Percentiles rank a stretch among this genome's conserved stretches.
These are phyloP conservation scores for Steinernema feltiae DNA, from an alignment of 1,140 invertebrate species.

Conservation along the genomic window DNA sequence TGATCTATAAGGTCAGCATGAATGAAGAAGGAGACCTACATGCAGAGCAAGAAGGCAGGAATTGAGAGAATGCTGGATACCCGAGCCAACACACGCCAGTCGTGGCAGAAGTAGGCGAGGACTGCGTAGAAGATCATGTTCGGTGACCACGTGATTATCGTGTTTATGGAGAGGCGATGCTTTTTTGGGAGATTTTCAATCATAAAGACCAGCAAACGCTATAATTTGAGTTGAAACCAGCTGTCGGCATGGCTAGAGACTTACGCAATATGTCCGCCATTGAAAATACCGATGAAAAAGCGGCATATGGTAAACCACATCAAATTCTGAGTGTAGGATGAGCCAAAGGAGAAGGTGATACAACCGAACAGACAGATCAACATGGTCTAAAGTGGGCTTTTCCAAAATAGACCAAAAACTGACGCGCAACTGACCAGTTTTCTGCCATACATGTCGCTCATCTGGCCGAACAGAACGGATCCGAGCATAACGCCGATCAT, in stretches of 20 bases:
- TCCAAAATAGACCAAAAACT: not conserved
- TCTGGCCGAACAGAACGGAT: conserved; percentile 34
- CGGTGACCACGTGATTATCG: conserved; percentile 34
- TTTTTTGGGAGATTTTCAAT: conserved; percentile 39
- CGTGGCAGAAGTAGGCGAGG: not conserved
- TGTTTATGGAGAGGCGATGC: conserved; percentile 39
- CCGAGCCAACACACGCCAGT: conserved; percentile 9
- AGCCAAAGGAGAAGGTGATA: conserved; percentile 20
- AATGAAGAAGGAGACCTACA: not conserved
- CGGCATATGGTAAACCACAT: conserved; percentile 25
- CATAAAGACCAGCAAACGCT: conserved; percentile 35
- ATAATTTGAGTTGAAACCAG: not conserved
- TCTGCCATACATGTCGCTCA: conserved; percentile 31
- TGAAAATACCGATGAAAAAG: conserved; percentile 33
- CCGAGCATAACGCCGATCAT: conserved; percentile 40
- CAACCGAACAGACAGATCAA: conserved; percentile 26
- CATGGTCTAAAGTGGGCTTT: conserved; percentile 24
- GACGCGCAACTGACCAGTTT: conserved; percentile 25
- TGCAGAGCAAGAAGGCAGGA: conserved; percentile 27
- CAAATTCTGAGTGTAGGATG: conserved; percentile 19
- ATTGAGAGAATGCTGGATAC: conserved; percentile 14
- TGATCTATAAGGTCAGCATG: not conserved
- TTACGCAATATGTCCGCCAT: conserved; percentile 34
- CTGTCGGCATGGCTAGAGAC: not conserved
- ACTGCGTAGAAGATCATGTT: conserved; percentile 20